Percentiles rank a stretch among this genome's conserved stretches.
Conservation (phyloP, 2,797 vertebrate species). For the Bucorvus abyssinicus region DNA sequence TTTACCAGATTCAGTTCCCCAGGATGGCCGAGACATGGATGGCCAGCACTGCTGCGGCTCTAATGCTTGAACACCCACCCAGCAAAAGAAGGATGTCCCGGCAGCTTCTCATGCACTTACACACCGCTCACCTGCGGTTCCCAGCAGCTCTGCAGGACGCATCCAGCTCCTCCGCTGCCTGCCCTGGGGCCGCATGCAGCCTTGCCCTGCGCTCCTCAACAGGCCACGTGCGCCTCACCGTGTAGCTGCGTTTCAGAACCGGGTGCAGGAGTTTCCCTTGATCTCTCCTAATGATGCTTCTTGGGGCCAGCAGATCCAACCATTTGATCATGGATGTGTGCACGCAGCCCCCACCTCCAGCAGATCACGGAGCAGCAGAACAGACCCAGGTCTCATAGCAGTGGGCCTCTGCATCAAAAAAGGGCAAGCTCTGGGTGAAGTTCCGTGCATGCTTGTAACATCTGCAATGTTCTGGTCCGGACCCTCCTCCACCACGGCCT, state of each 20-base stretch:
- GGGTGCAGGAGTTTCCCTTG: not conserved
- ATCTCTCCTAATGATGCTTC: not conserved
- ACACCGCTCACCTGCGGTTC: not conserved
- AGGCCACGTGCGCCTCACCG: accelerated
- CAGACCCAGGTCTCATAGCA: not conserved
- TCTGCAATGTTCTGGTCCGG: too few species aligned
- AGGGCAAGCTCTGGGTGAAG: not conserved
- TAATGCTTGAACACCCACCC: too few species aligned
- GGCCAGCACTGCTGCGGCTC: accelerated
- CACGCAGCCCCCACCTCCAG: not conserved
- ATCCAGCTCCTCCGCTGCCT: not conserved
- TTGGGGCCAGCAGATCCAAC: not conserved
- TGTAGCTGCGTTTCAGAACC: accelerated
- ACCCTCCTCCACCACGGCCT: accelerated
- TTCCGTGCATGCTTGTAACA: accelerated
- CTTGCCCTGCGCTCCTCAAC: not conserved
- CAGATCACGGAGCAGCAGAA: not conserved
- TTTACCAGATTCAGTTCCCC: not conserved
- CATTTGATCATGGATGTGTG: accelerated
- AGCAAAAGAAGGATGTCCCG: too few species aligned
- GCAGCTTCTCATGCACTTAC: accelerated
- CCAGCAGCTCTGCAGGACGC: not conserved
- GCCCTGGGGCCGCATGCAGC: accelerated
- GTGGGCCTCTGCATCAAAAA: not conserved
- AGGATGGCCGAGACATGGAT: accelerated